phyloP scores from a whole-genome alignment of 2,888 invertebrate species.

The Epinotia brunnichana region DNA sequence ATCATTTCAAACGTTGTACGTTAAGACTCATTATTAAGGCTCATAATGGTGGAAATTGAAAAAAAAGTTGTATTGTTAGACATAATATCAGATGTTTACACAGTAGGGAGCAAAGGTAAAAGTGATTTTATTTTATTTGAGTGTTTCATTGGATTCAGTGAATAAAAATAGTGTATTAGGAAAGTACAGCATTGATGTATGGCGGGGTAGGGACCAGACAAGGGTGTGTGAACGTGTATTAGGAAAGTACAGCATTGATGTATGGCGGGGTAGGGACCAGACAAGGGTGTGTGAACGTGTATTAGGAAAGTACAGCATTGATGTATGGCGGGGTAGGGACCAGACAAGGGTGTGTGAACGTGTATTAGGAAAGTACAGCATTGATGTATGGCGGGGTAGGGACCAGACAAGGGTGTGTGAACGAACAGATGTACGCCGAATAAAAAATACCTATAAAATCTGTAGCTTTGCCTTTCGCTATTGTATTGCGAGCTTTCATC shows the following conservation, averaged over 20 bases:
- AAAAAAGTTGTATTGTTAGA: background rate
- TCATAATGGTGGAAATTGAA: too few relatives aligned
- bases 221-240: constrained; percentile 54
- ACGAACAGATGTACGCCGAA: constrained; percentile 57
- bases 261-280: constrained; percentile 50
- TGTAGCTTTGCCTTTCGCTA: constrained; percentile 45
- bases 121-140: constrained; percentile 34
- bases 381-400: constrained; percentile 46
- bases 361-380: too few relatives aligned
- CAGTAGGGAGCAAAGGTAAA: constrained; percentile 4
- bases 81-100: background rate
- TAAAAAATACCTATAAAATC: constrained; percentile 57
- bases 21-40: too few relatives aligned
- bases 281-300: constrained; percentile 52
- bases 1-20: too few relatives aligned
- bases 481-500: constrained; percentile 51
- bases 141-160: constrained; percentile 30
- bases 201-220: constrained; percentile 52
- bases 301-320: constrained; percentile 33
- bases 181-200: constrained; percentile 37
- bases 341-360: constrained; percentile 56
- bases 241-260: constrained; percentile 35
- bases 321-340: constrained; percentile 48
- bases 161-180: constrained; percentile 36
- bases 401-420: constrained; percentile 57